phyloP scores from a whole-genome alignment of 2,888 invertebrate species.

The Drosophila recens region DNA sequence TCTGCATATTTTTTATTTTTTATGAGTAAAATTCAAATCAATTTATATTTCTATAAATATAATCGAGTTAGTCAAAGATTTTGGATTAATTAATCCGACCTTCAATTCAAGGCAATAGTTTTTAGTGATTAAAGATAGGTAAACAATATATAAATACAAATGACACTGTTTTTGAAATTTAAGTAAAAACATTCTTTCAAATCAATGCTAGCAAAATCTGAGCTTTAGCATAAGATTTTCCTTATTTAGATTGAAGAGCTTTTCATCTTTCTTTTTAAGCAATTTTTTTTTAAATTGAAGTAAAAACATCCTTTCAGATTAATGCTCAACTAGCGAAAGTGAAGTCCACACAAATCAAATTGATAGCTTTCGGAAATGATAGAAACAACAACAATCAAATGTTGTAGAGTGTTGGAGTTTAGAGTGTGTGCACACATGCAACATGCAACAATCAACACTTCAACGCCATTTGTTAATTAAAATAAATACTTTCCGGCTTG shows the following conservation, averaged over 20 bases:
- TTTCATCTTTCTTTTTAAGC: too few relatives aligned
- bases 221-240: too few relatives aligned
- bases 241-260: too few relatives aligned
- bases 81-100: slow-evolving; percentile 3
- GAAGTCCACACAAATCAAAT: slow-evolving; percentile 38
- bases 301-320: slow-evolving; percentile 11
- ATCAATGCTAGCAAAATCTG: slow-evolving; percentile 51
- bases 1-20: slow-evolving; percentile 1
- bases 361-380: slow-evolving; percentile 70
- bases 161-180: background rate
- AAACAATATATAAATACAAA: background rate
- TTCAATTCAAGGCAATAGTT: slow-evolving; percentile 5
- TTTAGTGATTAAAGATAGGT: background rate
- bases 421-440: background rate
- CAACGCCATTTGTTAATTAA: slow-evolving; percentile 73
- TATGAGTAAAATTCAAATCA: background rate
- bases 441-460: slow-evolving; percentile 37
- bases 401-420: background rate
- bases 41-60: slow-evolving; percentile 4
- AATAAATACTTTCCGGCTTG: slow-evolving; percentile 78
- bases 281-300: background rate
- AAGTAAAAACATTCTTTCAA: slow-evolving; percentile 17
- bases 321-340: slow-evolving; percentile 53
- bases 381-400: slow-evolving; percentile 48
- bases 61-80: background rate